Conservation (phyloP, 2,113 vertebrate species). For the Chunga burmeisteri region DNA sequence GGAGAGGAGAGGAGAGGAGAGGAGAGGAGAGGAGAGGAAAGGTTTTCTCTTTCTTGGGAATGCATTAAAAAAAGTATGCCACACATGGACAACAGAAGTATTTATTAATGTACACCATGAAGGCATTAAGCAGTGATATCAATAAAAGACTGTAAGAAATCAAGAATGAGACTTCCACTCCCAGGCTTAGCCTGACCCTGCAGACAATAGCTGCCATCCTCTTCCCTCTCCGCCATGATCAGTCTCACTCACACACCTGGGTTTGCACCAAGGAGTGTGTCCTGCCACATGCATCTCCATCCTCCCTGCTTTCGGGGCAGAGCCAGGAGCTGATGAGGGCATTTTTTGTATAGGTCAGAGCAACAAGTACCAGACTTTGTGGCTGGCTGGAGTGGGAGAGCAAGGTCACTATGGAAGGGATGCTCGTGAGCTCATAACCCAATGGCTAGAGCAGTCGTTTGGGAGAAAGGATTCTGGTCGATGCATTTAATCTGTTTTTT, state of each 20-base stretch:
- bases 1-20: too few relatives aligned
- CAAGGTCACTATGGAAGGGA: background rate
- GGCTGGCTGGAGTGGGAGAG: background rate
- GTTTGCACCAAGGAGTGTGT: rapidly evolving
- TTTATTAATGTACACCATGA: background rate
- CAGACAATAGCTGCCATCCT: rapidly evolving
- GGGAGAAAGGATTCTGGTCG: background rate
- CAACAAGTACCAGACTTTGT: background rate
- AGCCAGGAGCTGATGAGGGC: rapidly evolving
- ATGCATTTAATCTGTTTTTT: background rate
- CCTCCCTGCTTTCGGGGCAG: background rate
- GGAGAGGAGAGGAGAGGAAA: background rate
- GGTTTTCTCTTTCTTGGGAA: background rate
- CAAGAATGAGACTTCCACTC: background rate
- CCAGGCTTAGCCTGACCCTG: background rate
- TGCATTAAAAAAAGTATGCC: background rate
- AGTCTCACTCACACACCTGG: rapidly evolving
- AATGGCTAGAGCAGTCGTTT: background rate
- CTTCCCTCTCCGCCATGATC: background rate
- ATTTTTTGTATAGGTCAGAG: background rate
- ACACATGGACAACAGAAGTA: background rate
- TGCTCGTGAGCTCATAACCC: background rate
- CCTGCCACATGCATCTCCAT: rapidly evolving
- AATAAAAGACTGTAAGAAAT: background rate
- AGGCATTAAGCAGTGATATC: background rate